A percentile compares a stretch with the other conserved stretches of the same genome.
Evolutionary conservation across 2,888 invertebrate species (phyloP).

Genomic region (Miltochrista miniata): DNA sequence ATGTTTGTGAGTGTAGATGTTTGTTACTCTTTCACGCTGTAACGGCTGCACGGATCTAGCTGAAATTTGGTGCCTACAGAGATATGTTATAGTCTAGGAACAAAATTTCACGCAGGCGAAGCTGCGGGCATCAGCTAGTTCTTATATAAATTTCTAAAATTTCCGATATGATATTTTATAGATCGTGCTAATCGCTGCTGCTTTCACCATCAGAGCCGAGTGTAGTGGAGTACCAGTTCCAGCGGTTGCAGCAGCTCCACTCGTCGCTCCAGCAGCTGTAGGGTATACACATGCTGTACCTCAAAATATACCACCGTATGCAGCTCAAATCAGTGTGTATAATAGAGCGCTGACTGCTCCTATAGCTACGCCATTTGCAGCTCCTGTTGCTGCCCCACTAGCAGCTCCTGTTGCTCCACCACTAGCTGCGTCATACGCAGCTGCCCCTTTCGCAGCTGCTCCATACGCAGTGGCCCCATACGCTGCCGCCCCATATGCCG

Average conservation of each 20-base stretch:
- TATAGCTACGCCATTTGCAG: constrained; percentile 56
- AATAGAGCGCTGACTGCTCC: constrained; percentile 68
- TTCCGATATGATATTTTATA: constrained; percentile 46
- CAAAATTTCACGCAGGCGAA: too few relatives aligned
- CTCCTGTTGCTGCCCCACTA: constrained; percentile 38
- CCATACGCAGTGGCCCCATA: constrained; percentile 30
- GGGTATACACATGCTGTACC: constrained; percentile 84
- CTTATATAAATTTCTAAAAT: too few relatives aligned
- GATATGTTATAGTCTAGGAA: too few relatives aligned
- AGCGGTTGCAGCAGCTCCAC: constrained; percentile 61
- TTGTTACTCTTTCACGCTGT: too few relatives aligned
- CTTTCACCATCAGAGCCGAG: constrained; percentile 61
- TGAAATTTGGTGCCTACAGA: too few relatives aligned
- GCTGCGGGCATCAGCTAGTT: too few relatives aligned
- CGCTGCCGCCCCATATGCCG: constrained; percentile 31
- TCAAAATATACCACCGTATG: constrained; percentile 85
- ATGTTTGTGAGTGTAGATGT: too few relatives aligned
- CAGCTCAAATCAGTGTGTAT: constrained; percentile 84
- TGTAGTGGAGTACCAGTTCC: constrained; percentile 62
- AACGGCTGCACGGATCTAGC: too few relatives aligned
- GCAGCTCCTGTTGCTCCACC: constrained; percentile 45
- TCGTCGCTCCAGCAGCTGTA: constrained; percentile 81
- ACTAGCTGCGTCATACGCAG: constrained; percentile 37
- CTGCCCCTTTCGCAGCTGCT: constrained; percentile 37
- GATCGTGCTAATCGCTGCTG: constrained; percentile 75